Base-by-base conservation (phyloP, 2,888 invertebrate genomes). In the Synanthedon tipuliformis region DNA sequence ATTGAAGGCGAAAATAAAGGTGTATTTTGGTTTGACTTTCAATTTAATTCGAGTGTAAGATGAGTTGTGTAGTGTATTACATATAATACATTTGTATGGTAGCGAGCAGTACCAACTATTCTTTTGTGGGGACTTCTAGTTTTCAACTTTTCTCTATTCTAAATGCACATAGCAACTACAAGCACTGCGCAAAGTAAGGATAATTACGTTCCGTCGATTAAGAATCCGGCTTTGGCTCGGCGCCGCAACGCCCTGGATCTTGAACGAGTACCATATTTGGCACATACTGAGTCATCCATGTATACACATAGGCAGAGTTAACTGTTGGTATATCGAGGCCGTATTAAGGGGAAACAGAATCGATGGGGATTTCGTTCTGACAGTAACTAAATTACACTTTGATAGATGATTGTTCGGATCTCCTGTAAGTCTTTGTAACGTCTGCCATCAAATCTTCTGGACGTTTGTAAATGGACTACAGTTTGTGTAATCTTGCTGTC, bases 261-360 rank as follows among this genome's bases (percentile, higher is more conserved):
- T 49, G 49, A 23, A 45, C 60, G 48, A 65, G 69, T 66, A 59
- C 77, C 77, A 63, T 79, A 71, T 71, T 77, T 76, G 79, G 77
- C 62, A 56, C 61, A 60, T 58, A 56, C 65, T 79, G 79, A 80
- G 68, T 76, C 79, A 79, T 65, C 61, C 60, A 56, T 59, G 60
- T 55, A 45, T 45, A 45, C n/a, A 45, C 45, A 45, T 45, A 45
- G 15, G 45, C 15, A n/a, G 5, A 45, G 45, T 45, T 45, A 45
- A 45, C 45, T 63, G 64, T 64, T 63, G 62, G 64, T 63, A 60
- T 64, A 71, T 62, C 59, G 66, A 71, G 68, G 63, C 60, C 61
- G 60, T 58, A 62, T 65, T 66, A 69, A 70, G 69, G 55, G 51
- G 53, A 59, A 52, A 56, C 50, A 40, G 52, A 57, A 55, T 57